phyloP scores from a whole-genome alignment of 2,113 vertebrate genomes.

The Upupa epops region DNA sequence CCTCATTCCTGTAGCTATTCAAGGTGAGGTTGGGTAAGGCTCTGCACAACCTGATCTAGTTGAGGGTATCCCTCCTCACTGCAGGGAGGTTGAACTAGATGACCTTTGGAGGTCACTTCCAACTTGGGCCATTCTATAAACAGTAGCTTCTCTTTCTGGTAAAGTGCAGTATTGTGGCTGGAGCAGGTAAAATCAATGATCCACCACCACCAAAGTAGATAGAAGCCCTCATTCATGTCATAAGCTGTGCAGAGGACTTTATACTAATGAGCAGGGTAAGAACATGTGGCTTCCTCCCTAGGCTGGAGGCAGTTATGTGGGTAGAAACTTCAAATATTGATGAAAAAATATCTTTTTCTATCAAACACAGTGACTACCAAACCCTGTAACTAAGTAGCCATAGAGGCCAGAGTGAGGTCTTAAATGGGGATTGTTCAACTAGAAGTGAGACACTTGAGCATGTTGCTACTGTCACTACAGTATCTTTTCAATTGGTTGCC shows the following conservation, averaged over 20 bases:
- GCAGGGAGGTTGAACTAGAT: too few species aligned
- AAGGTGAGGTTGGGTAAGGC: too few species aligned
- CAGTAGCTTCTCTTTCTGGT: not conserved
- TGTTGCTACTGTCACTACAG: not conserved
- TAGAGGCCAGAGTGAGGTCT: not conserved
- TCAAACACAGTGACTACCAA: not conserved
- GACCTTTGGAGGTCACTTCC: too few species aligned
- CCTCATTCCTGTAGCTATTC: too few species aligned
- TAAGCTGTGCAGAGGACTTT: not conserved
- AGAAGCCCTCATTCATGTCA: not conserved
- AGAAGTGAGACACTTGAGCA: not conserved
- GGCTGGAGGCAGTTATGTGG: not conserved
- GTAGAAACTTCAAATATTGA: not conserved
- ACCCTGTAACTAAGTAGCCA: not conserved
- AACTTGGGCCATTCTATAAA: too few species aligned
- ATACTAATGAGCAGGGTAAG: not conserved
- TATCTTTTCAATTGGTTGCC: not conserved
- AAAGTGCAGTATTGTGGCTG: accelerated
- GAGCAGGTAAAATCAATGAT: not conserved
- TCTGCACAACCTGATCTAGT: too few species aligned
- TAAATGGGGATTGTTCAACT: not conserved
- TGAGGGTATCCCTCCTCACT: too few species aligned
- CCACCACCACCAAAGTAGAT: not conserved
- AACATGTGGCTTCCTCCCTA: not conserved
- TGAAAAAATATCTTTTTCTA: not conserved